Conservation (phyloP, 2,113 vertebrate species). For the Aplodontia rufa region DNA sequence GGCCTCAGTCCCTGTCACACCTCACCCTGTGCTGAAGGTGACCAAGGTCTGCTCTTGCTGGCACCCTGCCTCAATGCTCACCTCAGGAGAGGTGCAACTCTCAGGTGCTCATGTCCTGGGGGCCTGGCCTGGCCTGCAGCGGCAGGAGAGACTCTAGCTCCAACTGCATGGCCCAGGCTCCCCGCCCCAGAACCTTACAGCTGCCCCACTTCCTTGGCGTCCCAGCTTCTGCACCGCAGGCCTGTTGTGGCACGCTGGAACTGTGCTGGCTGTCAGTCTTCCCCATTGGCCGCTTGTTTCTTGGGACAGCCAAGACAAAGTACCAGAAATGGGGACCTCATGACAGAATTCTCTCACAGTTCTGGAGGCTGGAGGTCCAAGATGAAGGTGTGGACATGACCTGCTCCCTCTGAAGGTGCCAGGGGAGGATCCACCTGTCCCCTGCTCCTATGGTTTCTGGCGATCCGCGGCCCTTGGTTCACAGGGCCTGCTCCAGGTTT, state of each 20-base stretch:
- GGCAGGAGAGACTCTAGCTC: not conserved
- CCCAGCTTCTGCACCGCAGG: rapidly evolving
- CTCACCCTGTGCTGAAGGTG: not conserved
- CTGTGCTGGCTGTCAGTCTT: rapidly evolving
- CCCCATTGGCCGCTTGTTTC: rapidly evolving
- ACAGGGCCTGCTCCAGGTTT: too few relatives aligned
- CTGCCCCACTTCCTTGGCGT: too few relatives aligned
- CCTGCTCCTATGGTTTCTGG: rapidly evolving
- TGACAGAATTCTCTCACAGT: rapidly evolving
- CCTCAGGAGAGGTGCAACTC: not conserved
- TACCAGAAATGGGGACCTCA: rapidly evolving
- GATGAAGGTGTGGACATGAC: not conserved
- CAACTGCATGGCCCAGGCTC: not conserved
- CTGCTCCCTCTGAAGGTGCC: rapidly evolving
- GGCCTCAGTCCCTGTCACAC: not conserved
- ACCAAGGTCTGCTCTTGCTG: rapidly evolving
- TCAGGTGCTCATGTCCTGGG: rapidly evolving
- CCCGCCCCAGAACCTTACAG: not conserved
- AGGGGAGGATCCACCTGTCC: too few relatives aligned
- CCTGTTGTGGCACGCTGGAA: rapidly evolving
- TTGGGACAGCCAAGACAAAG: rapidly evolving
- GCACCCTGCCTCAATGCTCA: not conserved
- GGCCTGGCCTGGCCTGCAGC: not conserved
- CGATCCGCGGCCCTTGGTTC: rapidly evolving
- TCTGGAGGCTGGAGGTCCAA: not conserved